A percentile compares a stretch with the other conserved stretches of the same genome.
These are phyloP conservation scores for Syngnathus floridae DNA, from an alignment of 2,113 vertebrate genomes.

Conservation along the genomic window DNA sequence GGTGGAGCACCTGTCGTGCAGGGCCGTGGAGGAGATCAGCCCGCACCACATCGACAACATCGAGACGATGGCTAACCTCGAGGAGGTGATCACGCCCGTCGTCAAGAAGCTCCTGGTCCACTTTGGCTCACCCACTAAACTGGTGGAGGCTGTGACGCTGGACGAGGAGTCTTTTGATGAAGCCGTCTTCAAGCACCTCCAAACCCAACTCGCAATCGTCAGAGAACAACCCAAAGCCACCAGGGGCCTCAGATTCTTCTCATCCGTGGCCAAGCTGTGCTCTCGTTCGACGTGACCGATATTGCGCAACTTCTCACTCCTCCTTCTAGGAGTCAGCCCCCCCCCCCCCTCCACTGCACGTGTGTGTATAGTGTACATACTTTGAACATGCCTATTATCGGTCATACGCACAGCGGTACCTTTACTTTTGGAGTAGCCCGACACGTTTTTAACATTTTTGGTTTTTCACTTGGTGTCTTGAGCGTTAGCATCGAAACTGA, in stretches of 20 bases:
- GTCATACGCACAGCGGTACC: background rate
- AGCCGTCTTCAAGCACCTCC: background rate
- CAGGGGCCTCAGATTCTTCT: background rate
- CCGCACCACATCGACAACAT: background rate
- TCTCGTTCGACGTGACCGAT: background rate
- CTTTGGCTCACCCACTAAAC: background rate
- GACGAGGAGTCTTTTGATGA: background rate
- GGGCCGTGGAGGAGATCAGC: conserved; percentile 5
- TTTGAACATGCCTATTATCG: background rate
- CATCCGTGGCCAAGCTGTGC: conserved; percentile 5
- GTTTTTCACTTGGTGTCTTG: background rate
- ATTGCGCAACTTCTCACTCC: background rate
- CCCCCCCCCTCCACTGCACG: too few species aligned
- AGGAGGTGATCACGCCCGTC: conserved; percentile 1
- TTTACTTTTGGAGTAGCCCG: background rate
- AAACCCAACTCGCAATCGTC: background rate
- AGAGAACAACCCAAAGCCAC: background rate
- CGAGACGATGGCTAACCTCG: background rate
- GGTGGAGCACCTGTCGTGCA: conserved; percentile 1
- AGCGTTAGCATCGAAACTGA: background rate
- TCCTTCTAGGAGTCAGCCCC: background rate
- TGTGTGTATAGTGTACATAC: background rate
- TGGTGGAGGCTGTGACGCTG: background rate
- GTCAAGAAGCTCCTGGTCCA: conserved; percentile 3
- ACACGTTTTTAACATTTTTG: background rate